Percentiles rank a stretch among this genome's conserved stretches.
Conservation (phyloP, 2,888 invertebrate genomes). For the Lycia hirtaria region DNA sequence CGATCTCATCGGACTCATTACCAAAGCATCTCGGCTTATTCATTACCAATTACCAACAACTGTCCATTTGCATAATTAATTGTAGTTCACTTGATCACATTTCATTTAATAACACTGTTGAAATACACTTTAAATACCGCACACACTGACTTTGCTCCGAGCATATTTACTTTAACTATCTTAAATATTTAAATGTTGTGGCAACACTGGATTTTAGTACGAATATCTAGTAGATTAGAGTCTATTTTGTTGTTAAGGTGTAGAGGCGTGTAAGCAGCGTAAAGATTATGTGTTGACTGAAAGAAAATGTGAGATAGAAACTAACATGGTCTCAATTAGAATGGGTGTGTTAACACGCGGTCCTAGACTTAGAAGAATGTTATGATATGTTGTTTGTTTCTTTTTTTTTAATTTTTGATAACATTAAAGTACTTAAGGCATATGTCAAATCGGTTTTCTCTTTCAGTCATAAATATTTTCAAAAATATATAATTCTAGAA, state of each 20-base stretch:
- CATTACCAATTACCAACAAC: slow-evolving; percentile 28
- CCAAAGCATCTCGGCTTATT: slow-evolving; percentile 5
- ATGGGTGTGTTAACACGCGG: slow-evolving; percentile 40
- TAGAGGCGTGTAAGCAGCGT: slow-evolving; percentile 38
- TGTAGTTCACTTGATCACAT: slow-evolving; percentile 35
- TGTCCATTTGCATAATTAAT: slow-evolving; percentile 28
- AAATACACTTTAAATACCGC: slow-evolving; percentile 32
- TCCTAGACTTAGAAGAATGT: slow-evolving; percentile 30
- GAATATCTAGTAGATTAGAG: slow-evolving; percentile 14
- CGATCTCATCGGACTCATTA: slow-evolving; percentile 17
- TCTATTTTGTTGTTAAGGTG: slow-evolving; percentile 13
- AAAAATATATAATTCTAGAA: too few species aligned
- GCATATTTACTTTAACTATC: slow-evolving; percentile 31
- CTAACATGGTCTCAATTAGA: slow-evolving; percentile 45
- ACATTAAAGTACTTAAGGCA: too few species aligned
- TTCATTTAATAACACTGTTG: slow-evolving; percentile 31
- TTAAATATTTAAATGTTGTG: slow-evolving; percentile 23
- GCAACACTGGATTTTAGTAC: slow-evolving; percentile 17
- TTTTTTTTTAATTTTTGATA: neutral
- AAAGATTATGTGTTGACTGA: slow-evolving; percentile 42
- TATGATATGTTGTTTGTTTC: neutral
- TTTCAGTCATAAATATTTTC: too few species aligned
- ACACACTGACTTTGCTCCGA: slow-evolving; percentile 33
- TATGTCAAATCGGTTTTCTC: too few species aligned
- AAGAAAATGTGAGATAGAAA: slow-evolving; percentile 38